phyloP scores from a whole-genome alignment of 2,888 invertebrate genomes.

The Mesorhabditis sp. region DNA sequence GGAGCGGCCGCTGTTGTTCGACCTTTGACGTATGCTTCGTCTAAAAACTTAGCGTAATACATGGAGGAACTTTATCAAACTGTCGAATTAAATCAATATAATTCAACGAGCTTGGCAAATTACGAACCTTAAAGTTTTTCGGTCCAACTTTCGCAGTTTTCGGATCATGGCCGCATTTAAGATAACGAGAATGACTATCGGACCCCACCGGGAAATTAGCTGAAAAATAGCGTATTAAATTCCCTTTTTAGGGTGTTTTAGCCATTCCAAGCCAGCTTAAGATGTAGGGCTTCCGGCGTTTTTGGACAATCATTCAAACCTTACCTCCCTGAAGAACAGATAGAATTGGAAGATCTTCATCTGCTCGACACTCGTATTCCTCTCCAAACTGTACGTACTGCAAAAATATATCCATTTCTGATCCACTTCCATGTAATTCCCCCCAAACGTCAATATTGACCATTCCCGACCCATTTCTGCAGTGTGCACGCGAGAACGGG shows the following conservation, averaged over 20 bases:
- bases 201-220: constrained; percentile 45
- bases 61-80: constrained; percentile 6
- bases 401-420: neutral
- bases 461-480: no score
- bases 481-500: no score
- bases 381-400: neutral
- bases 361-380: constrained; percentile 36
- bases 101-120: constrained; percentile 17
- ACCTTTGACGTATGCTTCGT: constrained; percentile 7
- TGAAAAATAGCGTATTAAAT: constrained; percentile 17
- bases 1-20: constrained; percentile 12
- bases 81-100: constrained; percentile 7
- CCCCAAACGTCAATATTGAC: neutral
- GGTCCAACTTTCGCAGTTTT: constrained; percentile 33
- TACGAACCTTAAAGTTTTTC: constrained; percentile 17
- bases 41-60: constrained; percentile 10
- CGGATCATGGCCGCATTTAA: constrained; percentile 47
- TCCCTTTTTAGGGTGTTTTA: neutral
- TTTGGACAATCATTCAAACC: neutral
- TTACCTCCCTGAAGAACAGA: constrained; percentile 59
- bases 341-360: constrained; percentile 58
- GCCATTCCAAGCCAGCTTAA: neutral
- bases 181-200: constrained; percentile 43
- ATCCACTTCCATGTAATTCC: neutral
- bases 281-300: neutral